Conservation (phyloP, 2,113 vertebrate species). For the Oreochromis spilurus region DNA sequence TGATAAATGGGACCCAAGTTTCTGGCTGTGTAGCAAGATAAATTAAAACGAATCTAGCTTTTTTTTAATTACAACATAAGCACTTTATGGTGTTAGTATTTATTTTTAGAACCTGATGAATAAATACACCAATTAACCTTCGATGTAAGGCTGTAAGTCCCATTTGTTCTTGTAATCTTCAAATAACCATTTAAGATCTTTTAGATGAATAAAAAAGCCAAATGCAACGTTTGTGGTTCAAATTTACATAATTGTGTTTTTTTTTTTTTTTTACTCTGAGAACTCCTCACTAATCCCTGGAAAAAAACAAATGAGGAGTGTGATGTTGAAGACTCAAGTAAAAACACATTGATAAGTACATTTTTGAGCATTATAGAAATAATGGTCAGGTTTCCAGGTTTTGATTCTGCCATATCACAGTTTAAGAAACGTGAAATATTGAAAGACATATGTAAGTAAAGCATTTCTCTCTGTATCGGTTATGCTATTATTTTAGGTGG, state of each 20-base stretch:
- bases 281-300: neutral
- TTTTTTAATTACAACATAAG: fast-evolving
- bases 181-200: neutral
- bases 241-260: fast-evolving
- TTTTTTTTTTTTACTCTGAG: neutral
- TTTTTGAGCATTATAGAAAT: neutral
- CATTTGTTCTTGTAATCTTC: neutral
- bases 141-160: neutral
- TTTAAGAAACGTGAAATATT: neutral
- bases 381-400: neutral
- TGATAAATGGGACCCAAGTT: neutral
- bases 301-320: neutral
- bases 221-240: neutral
- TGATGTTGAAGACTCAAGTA: neutral
- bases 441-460: neutral
- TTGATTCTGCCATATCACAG: neutral
- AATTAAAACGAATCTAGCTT: neutral
- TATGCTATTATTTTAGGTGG: neutral
- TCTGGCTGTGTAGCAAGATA: neutral
- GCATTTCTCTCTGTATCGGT: neutral
- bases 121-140: neutral
- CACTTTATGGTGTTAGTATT: neutral
- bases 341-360: neutral
- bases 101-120: neutral
- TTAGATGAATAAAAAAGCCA: neutral